Evolutionary conservation across 2,888 invertebrate genomes (phyloP).

Genomic region (Eutolmus rufibarbis): DNA sequence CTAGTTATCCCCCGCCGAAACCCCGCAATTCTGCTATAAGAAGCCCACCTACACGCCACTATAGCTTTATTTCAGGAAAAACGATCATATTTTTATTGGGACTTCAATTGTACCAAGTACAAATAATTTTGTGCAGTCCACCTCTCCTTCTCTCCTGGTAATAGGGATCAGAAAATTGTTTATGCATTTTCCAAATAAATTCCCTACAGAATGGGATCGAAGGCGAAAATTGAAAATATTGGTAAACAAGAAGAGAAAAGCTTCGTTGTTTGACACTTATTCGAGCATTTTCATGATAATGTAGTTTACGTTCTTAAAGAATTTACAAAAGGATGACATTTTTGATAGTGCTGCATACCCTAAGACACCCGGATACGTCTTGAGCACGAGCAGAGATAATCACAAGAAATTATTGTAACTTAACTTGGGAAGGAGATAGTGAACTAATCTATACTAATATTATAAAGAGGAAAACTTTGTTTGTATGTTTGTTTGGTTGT

Average conservation of each 20-base stretch:
- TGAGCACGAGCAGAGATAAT: neutral
- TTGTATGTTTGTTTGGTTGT: no score
- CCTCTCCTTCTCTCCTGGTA: neutral
- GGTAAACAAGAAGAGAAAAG: neutral
- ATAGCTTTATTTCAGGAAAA: no score
- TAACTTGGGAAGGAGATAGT: neutral
- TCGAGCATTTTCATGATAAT: neutral
- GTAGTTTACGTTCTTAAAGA: neutral
- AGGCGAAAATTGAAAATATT: neutral
- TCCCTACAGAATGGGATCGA: neutral
- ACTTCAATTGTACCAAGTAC: no score
- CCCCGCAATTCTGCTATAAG: no score
- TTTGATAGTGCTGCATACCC: neutral
- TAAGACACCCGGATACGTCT: neutral
- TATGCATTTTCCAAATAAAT: slow-evolving; percentile 25
- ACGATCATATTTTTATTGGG: no score
- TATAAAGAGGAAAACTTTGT: no score
- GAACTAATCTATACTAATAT: neutral
- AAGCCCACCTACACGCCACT: no score
- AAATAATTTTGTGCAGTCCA: no score
- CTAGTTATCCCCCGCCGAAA: neutral
- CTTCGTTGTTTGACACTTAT: neutral
- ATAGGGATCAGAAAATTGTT: neutral
- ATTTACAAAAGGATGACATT: neutral
- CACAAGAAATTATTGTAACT: neutral